phyloP scores from a whole-genome alignment of 2,888 invertebrate genomes.

The Lithosia quadra region DNA sequence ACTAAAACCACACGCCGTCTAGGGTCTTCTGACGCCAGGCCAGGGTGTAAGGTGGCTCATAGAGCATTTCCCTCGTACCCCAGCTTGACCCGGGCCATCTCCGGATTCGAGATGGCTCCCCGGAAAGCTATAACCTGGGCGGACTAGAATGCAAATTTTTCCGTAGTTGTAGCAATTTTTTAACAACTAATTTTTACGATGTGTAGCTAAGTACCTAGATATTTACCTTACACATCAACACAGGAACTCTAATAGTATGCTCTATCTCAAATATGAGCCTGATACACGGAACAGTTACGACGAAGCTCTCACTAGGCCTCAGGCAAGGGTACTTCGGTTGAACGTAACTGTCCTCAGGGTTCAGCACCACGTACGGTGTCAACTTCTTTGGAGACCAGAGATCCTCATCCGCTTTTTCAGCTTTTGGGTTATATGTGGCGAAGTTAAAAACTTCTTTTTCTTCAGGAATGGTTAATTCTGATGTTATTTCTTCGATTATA shows the following conservation, averaged over 20 bases:
- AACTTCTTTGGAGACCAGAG: constrained; percentile 91
- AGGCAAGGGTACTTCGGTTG: constrained; percentile 73
- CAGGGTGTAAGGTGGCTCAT: too few relatives aligned
- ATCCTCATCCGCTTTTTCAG: constrained; percentile 85
- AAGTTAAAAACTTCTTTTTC: constrained; percentile 84
- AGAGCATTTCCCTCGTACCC: too few relatives aligned
- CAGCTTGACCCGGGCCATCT: too few relatives aligned
- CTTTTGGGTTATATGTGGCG: constrained; percentile 73
- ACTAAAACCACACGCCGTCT: too few relatives aligned
- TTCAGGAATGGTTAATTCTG: constrained; percentile 75
- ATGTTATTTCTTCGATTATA: constrained; percentile 79
- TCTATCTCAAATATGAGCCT: constrained; percentile 89
- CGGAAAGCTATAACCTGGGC: too few relatives aligned
- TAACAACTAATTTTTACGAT: too few relatives aligned
- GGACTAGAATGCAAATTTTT: too few relatives aligned
- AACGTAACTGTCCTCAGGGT: constrained; percentile 69
- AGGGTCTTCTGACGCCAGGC: too few relatives aligned
- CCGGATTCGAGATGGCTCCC: too few relatives aligned
- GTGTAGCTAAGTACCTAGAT: not conserved
- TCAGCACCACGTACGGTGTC: constrained; percentile 67
- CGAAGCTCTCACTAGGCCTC: constrained; percentile 83
- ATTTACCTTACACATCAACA: constrained; percentile 73
- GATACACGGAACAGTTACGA: constrained; percentile 86
- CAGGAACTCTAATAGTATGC: constrained; percentile 74
- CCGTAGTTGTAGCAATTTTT: too few relatives aligned